phyloP scores from a whole-genome alignment of 2,113 vertebrate genomes.

The Ceuthmochares aereus region DNA sequence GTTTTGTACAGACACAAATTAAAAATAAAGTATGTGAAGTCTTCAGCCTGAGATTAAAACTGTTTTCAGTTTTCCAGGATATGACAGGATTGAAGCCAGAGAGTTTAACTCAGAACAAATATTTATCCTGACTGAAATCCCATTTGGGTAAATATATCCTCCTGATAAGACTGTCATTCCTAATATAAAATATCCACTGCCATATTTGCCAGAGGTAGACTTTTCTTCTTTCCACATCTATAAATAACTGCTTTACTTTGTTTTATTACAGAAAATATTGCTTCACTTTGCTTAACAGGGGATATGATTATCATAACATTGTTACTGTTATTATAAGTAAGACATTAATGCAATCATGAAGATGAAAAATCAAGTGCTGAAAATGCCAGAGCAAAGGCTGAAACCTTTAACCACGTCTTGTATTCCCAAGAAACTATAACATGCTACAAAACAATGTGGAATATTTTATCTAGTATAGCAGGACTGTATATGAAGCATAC shows the following conservation, averaged over 20 bases:
- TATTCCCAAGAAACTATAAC: background rate
- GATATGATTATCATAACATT: slow-evolving; percentile 43
- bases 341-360: slow-evolving; percentile 22
- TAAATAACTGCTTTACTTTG: slow-evolving; percentile 13
- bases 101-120: background rate
- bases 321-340: slow-evolving; percentile 49
- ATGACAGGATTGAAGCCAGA: background rate
- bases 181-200: background rate
- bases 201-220: background rate
- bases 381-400: slow-evolving; percentile 17
- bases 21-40: background rate
- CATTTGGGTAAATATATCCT: background rate
- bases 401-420: background rate
- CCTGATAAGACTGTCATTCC: background rate
- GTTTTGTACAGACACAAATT: background rate
- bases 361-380: slow-evolving; percentile 43
- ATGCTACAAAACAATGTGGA: background rate
- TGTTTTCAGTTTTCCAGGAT: background rate
- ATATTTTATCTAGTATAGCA: background rate
- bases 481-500: background rate
- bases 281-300: slow-evolving; percentile 26
- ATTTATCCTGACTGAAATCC: background rate
- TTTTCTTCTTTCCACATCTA: background rate
- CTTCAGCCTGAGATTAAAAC: background rate
- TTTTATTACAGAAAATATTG: slow-evolving; percentile 32